Evolutionary conservation across 2,797 vertebrate genomes (phyloP).

Genomic region (Pipistrellus nathusii): DNA sequence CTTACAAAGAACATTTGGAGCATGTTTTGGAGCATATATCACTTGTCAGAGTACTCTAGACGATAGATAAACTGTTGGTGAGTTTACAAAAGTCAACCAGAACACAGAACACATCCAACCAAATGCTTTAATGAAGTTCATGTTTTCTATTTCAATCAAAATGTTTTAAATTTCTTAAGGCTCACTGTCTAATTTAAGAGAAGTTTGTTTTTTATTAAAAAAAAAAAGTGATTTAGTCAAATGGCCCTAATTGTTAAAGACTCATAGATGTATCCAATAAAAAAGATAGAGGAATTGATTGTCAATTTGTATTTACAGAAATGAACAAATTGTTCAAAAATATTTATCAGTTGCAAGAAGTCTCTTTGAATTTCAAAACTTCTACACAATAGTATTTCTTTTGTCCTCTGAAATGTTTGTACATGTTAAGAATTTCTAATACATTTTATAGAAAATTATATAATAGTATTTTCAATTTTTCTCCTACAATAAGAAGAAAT

Average conservation of each 20-base stretch:
- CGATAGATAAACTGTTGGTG: neutral
- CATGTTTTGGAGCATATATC: neutral
- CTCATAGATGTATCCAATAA: neutral
- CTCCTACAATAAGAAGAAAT: neutral
- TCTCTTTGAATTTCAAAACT: neutral
- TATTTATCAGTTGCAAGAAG: neutral
- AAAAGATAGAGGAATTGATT: neutral
- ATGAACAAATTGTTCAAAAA: neutral
- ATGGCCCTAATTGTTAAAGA: neutral
- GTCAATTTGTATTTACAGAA: neutral
- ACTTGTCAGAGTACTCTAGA: neutral
- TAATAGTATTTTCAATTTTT: neutral
- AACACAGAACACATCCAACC: neutral
- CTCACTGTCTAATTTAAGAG: neutral
- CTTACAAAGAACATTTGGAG: neutral
- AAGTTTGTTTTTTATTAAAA: neutral
- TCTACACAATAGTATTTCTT: neutral
- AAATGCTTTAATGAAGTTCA: neutral
- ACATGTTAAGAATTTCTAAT: neutral
- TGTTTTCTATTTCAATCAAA: constrained; percentile 6
- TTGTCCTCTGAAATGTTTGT: neutral
- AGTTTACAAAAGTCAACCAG: neutral
- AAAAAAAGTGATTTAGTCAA: neutral
- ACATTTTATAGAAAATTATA: neutral
- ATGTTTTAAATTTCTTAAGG: neutral